Evolutionary conservation across 1,140 invertebrate genomes (phyloP).

Genomic region (Heliconius hewitsoni): DNA sequence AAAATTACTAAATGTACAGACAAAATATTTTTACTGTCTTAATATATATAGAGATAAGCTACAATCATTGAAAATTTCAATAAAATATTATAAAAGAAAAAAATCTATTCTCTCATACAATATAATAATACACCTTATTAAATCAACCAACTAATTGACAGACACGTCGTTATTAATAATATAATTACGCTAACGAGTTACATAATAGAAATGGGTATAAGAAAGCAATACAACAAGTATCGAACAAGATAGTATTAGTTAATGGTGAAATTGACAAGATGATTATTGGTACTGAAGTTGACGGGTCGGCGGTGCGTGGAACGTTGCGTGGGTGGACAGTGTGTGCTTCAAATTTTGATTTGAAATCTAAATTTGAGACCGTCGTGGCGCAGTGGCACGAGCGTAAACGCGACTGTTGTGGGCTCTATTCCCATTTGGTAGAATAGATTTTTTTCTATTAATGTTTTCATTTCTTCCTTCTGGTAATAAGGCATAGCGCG

Average conservation of each 20-base stretch:
- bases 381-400: too few species aligned
- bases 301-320: constrained; percentile 24
- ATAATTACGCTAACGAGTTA: constrained; percentile 34
- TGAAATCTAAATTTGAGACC: too few species aligned
- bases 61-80: too few species aligned
- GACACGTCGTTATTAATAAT: constrained; percentile 34
- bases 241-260: constrained; percentile 35
- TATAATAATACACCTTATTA: constrained; percentile 12
- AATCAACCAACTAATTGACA: constrained; percentile 31
- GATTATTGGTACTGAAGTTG: constrained; percentile 6
- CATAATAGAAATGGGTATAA: constrained; percentile 16
- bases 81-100: background rate
- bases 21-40: too few species aligned
- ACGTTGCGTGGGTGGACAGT: background rate
- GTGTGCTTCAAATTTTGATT: background rate
- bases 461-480: too few species aligned
- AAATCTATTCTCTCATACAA: background rate
- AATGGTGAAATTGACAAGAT: constrained; percentile 31
- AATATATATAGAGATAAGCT: too few species aligned
- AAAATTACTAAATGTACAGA: too few species aligned
- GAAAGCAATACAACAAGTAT: constrained; percentile 33
- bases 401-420: too few species aligned
- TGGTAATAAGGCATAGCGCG: too few species aligned
- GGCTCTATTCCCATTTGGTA: too few species aligned
- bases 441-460: too few species aligned